Base-by-base conservation (phyloP, 1,140 invertebrate genomes). In the Geopemphigus sp. region DNA sequence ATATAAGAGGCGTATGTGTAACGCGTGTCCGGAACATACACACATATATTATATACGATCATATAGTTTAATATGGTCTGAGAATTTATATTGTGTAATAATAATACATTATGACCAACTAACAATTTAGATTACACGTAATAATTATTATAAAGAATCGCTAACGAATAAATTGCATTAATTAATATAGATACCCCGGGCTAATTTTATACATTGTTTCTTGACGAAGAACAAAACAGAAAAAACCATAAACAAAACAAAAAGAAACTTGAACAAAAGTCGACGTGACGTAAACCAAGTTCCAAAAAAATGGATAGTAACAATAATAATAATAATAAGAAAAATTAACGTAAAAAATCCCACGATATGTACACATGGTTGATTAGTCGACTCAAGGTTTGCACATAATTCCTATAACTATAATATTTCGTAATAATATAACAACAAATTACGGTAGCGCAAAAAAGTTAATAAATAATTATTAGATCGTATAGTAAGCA, bases 91-190 rank as follows among this genome's bases (percentile, higher is more conserved):
- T 19, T 5, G 19, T 32, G 39, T 61, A 61, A 39, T 39, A 39
- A 39, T 39, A 39, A 39, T 39, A 39, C 32, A 8, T 39, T 39
- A 39, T 39, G 32, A 39, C 3, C 3, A 39, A 39, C 32, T 39
- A 78, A 78, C 57, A 45, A 61, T 0, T 78, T 61, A 3, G 57
- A 78, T 61, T 78, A 78, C 53, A 78, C 50, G 57, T 47, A 39
- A 59, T 74, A 57, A 57, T 74, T 32, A 22, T 26, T 24, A 26
- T 39, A 76, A 45, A 78, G 22, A 63, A 78, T 47, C n/a, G 15
- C 29, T 78, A 78, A 78, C 56, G 22, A 22, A 64, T 50, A 68
- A 68, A 68, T 50, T 22, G 64, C 45, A 15, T 70, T 70, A 26
- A 63, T 70, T 19, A 70, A 22, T 68, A 68, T 24, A 47, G 68